Percentiles rank a stretch among this genome's conserved stretches.
Evolutionary conservation across 1,140 invertebrate species (phyloP).

Genomic region (Nasonia vitripennis): DNA sequence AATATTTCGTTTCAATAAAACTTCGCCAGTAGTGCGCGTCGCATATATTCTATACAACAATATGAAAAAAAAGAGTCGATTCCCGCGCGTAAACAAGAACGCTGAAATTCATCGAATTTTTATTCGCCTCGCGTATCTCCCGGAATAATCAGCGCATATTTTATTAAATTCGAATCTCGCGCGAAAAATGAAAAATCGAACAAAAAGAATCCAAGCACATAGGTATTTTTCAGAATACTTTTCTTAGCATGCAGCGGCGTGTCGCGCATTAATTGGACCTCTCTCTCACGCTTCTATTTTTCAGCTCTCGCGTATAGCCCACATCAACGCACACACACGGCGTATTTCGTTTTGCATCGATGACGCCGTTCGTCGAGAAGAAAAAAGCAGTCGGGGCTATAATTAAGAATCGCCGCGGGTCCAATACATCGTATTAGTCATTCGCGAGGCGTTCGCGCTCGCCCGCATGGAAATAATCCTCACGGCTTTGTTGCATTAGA

Average conservation of each 20-base stretch:
- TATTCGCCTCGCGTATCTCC: background rate
- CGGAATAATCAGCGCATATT: background rate
- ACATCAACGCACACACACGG: background rate
- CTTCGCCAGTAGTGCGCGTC: background rate
- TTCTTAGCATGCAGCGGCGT: background rate
- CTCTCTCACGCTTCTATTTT: background rate
- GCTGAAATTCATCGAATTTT: background rate
- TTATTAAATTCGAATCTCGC: background rate
- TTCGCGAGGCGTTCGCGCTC: background rate
- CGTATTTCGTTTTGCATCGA: constrained; percentile 7
- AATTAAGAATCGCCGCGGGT: constrained; percentile 6
- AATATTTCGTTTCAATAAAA: background rate
- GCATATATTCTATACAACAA: background rate
- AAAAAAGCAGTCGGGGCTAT: background rate
- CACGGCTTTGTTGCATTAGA: constrained; percentile 3
- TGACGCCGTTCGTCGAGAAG: constrained; percentile 1
- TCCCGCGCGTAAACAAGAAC: background rate
- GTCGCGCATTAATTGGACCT: background rate
- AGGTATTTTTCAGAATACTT: constrained; percentile 5
- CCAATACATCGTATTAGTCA: constrained; percentile 13
- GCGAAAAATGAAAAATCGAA: background rate
- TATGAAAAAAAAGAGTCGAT: background rate
- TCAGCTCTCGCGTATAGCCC: background rate
- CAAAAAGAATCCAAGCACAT: background rate
- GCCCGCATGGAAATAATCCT: constrained; percentile 7